Conservation (phyloP, 1,140 invertebrate genomes). For the Procambarus clarkii region DNA sequence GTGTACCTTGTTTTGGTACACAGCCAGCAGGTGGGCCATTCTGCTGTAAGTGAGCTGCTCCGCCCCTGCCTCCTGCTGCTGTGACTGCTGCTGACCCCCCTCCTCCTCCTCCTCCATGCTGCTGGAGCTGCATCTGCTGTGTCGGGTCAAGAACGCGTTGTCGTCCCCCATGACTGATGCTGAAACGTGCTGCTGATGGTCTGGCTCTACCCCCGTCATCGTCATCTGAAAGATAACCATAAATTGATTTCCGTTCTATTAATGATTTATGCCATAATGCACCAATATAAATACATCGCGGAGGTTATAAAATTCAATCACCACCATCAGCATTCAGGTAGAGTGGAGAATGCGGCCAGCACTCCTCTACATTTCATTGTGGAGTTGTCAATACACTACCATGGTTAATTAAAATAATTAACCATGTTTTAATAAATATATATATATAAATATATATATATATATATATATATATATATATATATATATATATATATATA, state of each 20-base stretch:
- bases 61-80: slow-evolving; percentile 1
- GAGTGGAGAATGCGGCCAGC: too few relatives aligned
- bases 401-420: too few relatives aligned
- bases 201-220: slow-evolving; percentile 33
- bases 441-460: too few relatives aligned
- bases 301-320: too few relatives aligned
- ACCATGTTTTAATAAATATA: too few relatives aligned
- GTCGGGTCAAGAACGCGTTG: neutral
- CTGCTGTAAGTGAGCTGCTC: slow-evolving; percentile 53
- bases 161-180: slow-evolving; percentile 10
- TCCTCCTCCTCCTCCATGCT: slow-evolving; percentile 22
- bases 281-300: neutral
- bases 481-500: too few relatives aligned
- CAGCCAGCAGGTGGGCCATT: slow-evolving; percentile 65
- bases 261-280: neutral
- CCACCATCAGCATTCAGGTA: too few relatives aligned
- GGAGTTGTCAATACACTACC: too few relatives aligned
- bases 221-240: slow-evolving; percentile 45
- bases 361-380: too few relatives aligned
- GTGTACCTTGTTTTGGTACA: slow-evolving; percentile 65
- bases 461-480: too few relatives aligned
- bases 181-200: slow-evolving; percentile 8
- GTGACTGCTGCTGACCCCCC: neutral
- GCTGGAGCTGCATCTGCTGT: neutral
- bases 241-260: too few relatives aligned